Conservation (phyloP, 1,140 invertebrate genomes). For the Drosophila seguyi region DNA sequence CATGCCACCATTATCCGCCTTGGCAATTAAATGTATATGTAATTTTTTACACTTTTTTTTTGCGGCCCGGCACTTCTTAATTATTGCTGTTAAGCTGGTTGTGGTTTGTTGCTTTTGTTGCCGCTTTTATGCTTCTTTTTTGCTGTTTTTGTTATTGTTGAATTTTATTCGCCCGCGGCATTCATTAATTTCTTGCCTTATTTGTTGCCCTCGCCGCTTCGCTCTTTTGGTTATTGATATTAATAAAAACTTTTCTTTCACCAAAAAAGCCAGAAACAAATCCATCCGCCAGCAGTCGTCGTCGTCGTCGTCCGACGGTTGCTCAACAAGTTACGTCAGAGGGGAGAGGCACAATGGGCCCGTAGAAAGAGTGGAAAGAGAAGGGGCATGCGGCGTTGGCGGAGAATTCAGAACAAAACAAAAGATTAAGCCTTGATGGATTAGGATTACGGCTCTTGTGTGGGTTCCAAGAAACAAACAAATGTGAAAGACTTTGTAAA, state of each 20-base stretch:
- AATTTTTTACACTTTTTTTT: constrained; percentile 38
- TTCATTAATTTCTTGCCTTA: constrained; percentile 55
- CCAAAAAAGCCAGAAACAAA: constrained; percentile 28
- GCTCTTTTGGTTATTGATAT: constrained; percentile 49
- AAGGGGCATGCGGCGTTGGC: constrained; percentile 15
- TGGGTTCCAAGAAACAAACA: constrained; percentile 28
- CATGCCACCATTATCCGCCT: constrained; percentile 30
- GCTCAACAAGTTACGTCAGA: constrained; percentile 52
- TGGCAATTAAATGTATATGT: constrained; percentile 46
- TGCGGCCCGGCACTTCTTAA: constrained; percentile 46
- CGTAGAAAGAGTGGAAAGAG: constrained; percentile 8
- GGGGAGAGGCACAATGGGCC: neutral
- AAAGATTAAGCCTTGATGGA: constrained; percentile 49
- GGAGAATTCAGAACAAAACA: constrained; percentile 34
- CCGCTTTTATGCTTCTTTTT: constrained; percentile 5
- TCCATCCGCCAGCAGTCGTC: constrained; percentile 5
- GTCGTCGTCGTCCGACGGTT: constrained; percentile 1
- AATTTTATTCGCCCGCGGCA: constrained; percentile 27
- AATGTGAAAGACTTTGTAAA: constrained; percentile 21
- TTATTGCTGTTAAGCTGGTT: constrained; percentile 54
- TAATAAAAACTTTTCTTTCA: constrained; percentile 48
- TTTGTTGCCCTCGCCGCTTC: constrained; percentile 44
- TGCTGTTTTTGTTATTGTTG: constrained; percentile 6
- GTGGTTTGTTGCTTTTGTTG: constrained; percentile 36
- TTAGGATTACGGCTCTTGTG: constrained; percentile 42